phyloP scores from a whole-genome alignment of 2,888 invertebrate species.

The Synanthedon vespiformis region DNA sequence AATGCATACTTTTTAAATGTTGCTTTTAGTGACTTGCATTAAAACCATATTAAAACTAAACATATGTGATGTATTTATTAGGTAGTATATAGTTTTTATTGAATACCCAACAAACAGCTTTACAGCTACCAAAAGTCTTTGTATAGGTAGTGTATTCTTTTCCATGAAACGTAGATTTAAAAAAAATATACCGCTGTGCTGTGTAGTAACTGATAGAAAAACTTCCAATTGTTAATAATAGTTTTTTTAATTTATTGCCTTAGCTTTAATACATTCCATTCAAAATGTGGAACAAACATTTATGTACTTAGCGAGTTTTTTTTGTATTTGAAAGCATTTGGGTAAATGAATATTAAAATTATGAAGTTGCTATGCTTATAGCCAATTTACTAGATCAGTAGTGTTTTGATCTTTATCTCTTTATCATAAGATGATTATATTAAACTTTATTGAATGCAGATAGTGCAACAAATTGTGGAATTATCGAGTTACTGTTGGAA shows the following conservation, averaged over 20 bases:
- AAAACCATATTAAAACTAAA: neutral
- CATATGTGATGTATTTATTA: neutral
- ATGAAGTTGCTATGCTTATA: conserved; percentile 15
- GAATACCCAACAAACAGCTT: neutral
- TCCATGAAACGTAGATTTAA: no score
- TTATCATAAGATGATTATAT: neutral
- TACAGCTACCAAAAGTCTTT: neutral
- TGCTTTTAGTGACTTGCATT: neutral
- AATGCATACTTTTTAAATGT: neutral
- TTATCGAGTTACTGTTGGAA: conserved; percentile 21
- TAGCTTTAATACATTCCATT: conserved; percentile 35
- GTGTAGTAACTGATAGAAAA: no score
- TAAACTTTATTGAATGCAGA: neutral
- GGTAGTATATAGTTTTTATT: neutral
- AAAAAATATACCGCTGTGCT: no score
- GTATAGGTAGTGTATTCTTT: neutral
- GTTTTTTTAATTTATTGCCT: neutral
- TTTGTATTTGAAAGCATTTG: neutral
- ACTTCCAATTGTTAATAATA: no score
- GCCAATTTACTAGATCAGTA: conserved; percentile 19
- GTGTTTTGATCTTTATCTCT: conserved; percentile 18
- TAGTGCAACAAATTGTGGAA: neutral
- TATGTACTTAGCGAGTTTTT: no score
- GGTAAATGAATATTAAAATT: neutral
- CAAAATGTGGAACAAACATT: neutral